These are phyloP conservation scores for Tetragonula clypearis DNA, from an alignment of 1,140 invertebrate genomes.

Conservation along the genomic window DNA sequence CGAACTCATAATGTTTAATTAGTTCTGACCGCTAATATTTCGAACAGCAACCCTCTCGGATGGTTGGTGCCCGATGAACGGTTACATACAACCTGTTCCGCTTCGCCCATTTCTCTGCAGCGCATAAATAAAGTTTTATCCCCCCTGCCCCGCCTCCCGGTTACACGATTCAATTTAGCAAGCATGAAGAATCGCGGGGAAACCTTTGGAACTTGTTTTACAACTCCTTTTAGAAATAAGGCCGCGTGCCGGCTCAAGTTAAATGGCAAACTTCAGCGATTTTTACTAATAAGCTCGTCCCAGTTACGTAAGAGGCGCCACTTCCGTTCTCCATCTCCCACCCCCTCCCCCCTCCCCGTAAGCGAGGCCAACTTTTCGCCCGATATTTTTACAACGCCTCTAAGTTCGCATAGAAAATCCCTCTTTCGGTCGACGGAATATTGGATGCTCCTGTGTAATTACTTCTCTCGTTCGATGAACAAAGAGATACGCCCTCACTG, in stretches of 20 bases:
- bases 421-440: conserved; percentile 42
- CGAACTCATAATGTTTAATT: conserved; percentile 23
- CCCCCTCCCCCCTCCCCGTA: background rate
- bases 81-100: background rate
- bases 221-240: conserved; percentile 39
- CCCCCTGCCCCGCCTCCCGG: background rate
- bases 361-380: conserved; percentile 42
- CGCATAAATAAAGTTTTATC: conserved; percentile 28
- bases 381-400: conserved; percentile 56
- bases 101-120: background rate
- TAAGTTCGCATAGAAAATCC: conserved; percentile 26
- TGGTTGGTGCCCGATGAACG: too few relatives aligned
- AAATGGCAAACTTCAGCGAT: conserved; percentile 36
- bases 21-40: background rate
- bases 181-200: conserved; percentile 7
- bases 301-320: conserved; percentile 43
- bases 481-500: too few relatives aligned
- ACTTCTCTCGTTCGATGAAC: conserved; percentile 6
- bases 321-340: conserved; percentile 7
- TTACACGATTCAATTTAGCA: conserved; percentile 32
- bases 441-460: conserved; percentile 18
- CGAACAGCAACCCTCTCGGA: background rate
- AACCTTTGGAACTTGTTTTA: conserved; percentile 31
- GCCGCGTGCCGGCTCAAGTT: background rate
- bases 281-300: conserved; percentile 55